Evolutionary conservation across 1,140 invertebrate species (phyloP).

Genomic region (Alviniconcha marisindica): DNA sequence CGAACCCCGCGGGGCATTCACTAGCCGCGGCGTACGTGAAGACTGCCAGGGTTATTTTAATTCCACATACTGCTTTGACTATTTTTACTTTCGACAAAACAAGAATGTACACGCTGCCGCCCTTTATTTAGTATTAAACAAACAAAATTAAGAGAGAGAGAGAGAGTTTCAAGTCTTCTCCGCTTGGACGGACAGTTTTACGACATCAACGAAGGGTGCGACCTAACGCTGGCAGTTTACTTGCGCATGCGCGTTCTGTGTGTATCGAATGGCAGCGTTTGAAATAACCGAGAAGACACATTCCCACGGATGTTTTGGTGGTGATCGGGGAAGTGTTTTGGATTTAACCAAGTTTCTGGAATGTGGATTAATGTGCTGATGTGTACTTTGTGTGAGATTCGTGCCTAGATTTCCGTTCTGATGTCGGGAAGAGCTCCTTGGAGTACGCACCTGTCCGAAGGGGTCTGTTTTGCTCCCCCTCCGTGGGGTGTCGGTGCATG

Average conservation of each 20-base stretch:
- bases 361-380: conserved; percentile 25
- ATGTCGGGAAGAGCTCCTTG: conserved; percentile 11
- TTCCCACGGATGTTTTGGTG: conserved; percentile 52
- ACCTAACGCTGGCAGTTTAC: conserved; percentile 27
- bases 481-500: conserved; percentile 14
- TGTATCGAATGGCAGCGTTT: conserved; percentile 58
- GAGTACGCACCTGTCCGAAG: conserved; percentile 38
- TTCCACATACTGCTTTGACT: too few relatives aligned
- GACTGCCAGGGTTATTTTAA: too few relatives aligned
- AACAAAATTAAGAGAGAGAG: too few relatives aligned
- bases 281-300: conserved; percentile 45
- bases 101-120: too few relatives aligned
- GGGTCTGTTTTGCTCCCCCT: conserved; percentile 26
- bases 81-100: too few relatives aligned
- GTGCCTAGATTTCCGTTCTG: conserved; percentile 6
- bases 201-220: conserved; percentile 31
- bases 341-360: conserved; percentile 28
- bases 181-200: conserved; percentile 13
- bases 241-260: conserved; percentile 49
- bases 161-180: neutral
- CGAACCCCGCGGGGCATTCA: too few relatives aligned
- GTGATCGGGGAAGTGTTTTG: conserved; percentile 44
- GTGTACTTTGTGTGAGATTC: neutral
- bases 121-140: too few relatives aligned
- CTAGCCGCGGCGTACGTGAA: too few relatives aligned